phyloP scores from a whole-genome alignment of 2,888 invertebrate species.

The Parochlus steinenii region DNA sequence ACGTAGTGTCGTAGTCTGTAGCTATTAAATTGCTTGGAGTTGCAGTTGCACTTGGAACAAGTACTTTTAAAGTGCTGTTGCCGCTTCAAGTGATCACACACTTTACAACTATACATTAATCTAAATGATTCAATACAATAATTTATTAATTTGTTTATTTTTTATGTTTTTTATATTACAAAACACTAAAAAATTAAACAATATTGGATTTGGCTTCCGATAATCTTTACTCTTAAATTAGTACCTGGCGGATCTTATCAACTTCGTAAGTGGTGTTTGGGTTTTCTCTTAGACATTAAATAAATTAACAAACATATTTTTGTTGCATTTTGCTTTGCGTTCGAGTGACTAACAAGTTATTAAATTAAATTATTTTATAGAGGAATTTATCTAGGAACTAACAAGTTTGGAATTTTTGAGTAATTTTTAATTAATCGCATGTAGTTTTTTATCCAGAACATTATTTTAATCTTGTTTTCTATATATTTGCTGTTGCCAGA shows the following conservation, averaged over 20 bases:
- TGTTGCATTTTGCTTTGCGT: too few species aligned
- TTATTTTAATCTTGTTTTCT: neutral
- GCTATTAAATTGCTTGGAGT: too few species aligned
- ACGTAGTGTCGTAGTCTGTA: too few species aligned
- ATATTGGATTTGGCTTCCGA: constrained; percentile 17
- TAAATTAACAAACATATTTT: neutral
- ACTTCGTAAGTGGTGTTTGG: constrained; percentile 32
- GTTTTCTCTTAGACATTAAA: constrained; percentile 21
- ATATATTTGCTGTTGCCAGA: neutral
- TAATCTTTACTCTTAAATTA: constrained; percentile 18
- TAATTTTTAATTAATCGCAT: neutral
- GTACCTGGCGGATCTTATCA: constrained; percentile 31
- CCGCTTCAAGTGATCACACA: constrained; percentile 30
- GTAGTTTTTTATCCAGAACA: neutral
- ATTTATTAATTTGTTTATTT: constrained; percentile 15
- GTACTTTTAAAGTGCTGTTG: too few species aligned
- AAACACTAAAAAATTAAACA: constrained; percentile 13
- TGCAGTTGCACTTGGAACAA: too few species aligned
- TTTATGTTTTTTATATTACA: constrained; percentile 14
- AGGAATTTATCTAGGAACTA: neutral
- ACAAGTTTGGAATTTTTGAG: neutral
- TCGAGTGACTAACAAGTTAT: too few species aligned
- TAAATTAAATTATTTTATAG: too few species aligned
- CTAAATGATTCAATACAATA: constrained; percentile 1
- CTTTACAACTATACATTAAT: constrained; percentile 20